Percentiles rank a stretch among this genome's conserved stretches.
Conservation (phyloP, 2,113 vertebrate genomes). For the Ictalurus punctatus region DNA sequence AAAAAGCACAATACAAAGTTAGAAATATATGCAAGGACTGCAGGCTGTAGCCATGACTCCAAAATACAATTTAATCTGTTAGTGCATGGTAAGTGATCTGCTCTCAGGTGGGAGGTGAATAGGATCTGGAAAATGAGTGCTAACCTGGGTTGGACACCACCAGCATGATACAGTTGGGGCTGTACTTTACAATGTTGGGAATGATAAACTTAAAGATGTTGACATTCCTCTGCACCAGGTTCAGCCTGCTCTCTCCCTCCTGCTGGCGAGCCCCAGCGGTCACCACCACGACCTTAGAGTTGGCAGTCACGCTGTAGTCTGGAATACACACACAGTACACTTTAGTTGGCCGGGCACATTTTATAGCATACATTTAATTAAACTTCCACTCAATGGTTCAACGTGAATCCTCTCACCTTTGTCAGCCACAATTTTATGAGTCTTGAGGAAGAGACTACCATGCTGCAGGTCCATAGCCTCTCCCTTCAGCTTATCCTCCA, state of each 20-base stretch:
- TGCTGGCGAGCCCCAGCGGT: slow-evolving; percentile 97
- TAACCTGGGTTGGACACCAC: slow-evolving; percentile 97
- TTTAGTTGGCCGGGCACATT: neutral
- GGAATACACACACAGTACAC: slow-evolving; percentile 28
- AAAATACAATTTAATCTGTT: neutral
- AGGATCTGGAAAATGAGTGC: slow-evolving; percentile 35
- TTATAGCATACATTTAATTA: neutral
- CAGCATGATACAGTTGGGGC: slow-evolving; percentile 91
- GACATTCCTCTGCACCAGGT: slow-evolving; percentile 96
- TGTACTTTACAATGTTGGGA: slow-evolving; percentile 96
- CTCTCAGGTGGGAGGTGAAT: neutral
- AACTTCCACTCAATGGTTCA: neutral
- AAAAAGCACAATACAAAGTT: neutral
- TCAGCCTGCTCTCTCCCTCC: slow-evolving; percentile 96
- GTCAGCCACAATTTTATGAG: slow-evolving; percentile 92
- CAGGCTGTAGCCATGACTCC: neutral
- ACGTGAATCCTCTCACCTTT: slow-evolving; percentile 78
- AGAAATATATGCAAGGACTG: neutral
- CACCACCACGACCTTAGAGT: slow-evolving; percentile 93
- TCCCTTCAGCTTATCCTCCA: slow-evolving; percentile 96
- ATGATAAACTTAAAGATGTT: slow-evolving; percentile 99
- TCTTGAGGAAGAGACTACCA: slow-evolving; percentile 93
- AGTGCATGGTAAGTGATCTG: neutral
- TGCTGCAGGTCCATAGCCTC: slow-evolving; percentile 97
- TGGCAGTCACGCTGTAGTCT: slow-evolving; percentile 94